Conservation (phyloP, 2,113 vertebrate species). For the Eulacestoma nigropectus region DNA sequence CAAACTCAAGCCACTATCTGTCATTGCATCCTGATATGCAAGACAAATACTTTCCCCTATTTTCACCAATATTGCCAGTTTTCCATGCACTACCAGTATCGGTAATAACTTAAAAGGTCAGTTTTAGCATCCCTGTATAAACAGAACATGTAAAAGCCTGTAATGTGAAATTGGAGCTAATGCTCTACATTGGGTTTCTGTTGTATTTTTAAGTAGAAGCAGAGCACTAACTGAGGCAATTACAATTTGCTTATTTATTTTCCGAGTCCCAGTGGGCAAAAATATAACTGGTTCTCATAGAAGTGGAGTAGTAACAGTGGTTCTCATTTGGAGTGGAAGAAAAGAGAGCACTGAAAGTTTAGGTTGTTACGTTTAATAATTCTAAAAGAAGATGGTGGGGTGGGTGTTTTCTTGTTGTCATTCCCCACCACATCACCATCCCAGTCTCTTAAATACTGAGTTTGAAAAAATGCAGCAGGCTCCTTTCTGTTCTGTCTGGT, state of each 20-base stretch:
- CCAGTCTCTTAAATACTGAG: background rate
- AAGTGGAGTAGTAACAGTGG: too few species aligned
- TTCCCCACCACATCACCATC: background rate
- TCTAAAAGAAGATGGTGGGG: background rate
- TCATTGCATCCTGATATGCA: background rate
- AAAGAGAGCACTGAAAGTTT: background rate
- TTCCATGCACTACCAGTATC: background rate
- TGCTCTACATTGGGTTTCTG: background rate
- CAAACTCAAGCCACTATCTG: background rate
- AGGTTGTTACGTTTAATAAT: background rate
- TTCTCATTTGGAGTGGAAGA: background rate
- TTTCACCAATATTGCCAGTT: background rate
- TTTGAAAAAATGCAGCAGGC: background rate
- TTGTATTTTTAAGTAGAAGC: background rate
- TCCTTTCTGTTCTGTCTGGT: background rate
- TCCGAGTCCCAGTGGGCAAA: background rate
- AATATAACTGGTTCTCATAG: background rate
- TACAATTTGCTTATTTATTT: background rate
- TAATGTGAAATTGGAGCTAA: background rate
- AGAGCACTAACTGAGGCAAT: background rate
- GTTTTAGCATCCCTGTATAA: background rate
- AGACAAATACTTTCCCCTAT: background rate
- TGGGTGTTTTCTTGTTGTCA: background rate
- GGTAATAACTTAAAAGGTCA: background rate
- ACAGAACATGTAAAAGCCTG: background rate